Evolutionary conservation across 2,888 invertebrate genomes (phyloP), one percentile per base, ranked within the genome.

Genomic region (Hetaerina titia): DNA sequence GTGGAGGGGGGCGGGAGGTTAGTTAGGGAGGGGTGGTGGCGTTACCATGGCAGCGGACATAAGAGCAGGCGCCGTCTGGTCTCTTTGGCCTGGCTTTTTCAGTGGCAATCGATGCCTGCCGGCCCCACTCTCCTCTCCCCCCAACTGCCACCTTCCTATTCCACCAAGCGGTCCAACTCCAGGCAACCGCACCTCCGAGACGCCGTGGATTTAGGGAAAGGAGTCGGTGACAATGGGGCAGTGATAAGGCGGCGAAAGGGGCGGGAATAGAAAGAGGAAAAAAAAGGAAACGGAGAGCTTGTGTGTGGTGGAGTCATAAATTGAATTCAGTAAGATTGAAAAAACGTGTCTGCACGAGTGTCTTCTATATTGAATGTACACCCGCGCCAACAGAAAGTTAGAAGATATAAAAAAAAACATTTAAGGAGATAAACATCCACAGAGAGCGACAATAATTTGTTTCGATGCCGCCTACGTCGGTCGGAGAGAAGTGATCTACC

Each of bases 51-150:
- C 19, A 89, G 89, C 69, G 94, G 56, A 60, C 89, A 31, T 69
- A 60, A 88, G 90, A 69, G 94, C 74, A 88, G 95, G 90, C 64
- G 92, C 90, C 89, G 90, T 81, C 63, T 89, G 63, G 95, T 63
- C 95, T 87, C 95, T 58, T 22, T 64, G 63, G 88, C 81, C 69
- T 58, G 94, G 58, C 56, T 69, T 64, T 90, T 90, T 64, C 90
- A 90, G 64, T 64, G 69, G 92, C 92, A 92, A 92, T 92, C 92
- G 69, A 92, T 92, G 74, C 64, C 74, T 57, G 89, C 22, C 45
- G 88, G 25, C 19, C 81, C 81, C 90, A n/a, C n/a, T 45, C 22
- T 64, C 90, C 22, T 25, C 64, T n/a, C 89, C 13, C 11, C 15
- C 0, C 17, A 81, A 81, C 81, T 31, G 5, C 81, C 25, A 81